These are phyloP conservation scores for Eospalax fontanierii DNA, from an alignment of 2,797 vertebrate species.

Conservation along the genomic window DNA sequence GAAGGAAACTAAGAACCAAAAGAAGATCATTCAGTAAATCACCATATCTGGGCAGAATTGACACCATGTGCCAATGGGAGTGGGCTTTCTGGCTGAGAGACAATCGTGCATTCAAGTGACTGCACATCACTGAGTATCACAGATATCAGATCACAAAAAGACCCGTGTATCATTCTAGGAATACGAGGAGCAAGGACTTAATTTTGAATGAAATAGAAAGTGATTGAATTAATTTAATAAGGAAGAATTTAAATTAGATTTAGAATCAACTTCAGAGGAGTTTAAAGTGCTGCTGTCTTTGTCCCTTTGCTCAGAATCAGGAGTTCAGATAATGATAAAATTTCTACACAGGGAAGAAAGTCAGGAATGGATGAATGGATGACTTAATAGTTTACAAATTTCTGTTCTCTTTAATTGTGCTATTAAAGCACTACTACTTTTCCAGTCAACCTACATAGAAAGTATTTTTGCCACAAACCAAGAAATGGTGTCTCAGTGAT, in stretches of 20 bases:
- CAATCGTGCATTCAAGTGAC: not conserved
- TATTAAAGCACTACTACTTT: constrained; percentile 18
- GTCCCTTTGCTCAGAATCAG: not conserved
- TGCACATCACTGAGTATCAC: not conserved
- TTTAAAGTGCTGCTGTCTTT: not conserved
- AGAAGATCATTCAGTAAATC: not conserved
- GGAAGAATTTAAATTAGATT: not conserved
- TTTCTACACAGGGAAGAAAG: not conserved
- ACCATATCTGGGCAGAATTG: not conserved
- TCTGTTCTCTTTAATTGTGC: not conserved
- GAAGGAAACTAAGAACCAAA: not conserved
- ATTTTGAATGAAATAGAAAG: not conserved
- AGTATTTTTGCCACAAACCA: not conserved
- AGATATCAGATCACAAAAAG: not conserved
- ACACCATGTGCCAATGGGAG: not conserved
- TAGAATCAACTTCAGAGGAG: not conserved
- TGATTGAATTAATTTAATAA: not conserved
- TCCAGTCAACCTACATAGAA: not conserved
- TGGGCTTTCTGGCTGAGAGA: too few species aligned
- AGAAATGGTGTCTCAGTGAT: not conserved
- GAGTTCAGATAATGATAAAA: not conserved
- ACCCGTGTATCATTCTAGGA: not conserved
- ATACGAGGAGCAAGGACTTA: not conserved
- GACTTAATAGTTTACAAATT: not conserved
- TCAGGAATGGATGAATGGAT: not conserved